Base-by-base conservation (phyloP, 2,888 invertebrate genomes). In the Napeogenes inachia region DNA sequence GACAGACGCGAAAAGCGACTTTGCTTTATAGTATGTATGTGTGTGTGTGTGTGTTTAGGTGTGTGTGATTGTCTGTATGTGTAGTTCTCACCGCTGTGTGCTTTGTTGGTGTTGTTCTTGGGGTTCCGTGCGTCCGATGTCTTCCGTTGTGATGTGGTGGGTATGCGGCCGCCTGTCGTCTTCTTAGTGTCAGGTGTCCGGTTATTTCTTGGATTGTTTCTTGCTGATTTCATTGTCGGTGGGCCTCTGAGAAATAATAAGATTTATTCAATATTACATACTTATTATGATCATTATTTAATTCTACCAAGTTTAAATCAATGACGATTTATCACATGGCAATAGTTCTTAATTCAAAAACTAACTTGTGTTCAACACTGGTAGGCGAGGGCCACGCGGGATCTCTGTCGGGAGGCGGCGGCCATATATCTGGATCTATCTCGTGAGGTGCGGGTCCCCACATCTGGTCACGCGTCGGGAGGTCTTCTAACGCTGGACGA, bases 301-400 rank as follows among this genome's bases (percentile, higher is more conserved):
- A 21, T 21, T 21, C 21, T 21, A 1, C 21, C 21, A 21, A 21
- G 21, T 35, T 5, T 5, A 35, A 35, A 35, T 47, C 5, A 13
- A 13, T 21, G 2, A 47, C 6, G n/a, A 47, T 47, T 47, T 47
- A 47, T 6, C 0, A 13, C 3, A 8, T 13, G n/a, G 13, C 6
- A 47, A 13, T 13, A 12, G 35, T 35, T 5, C 5, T 35, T 5
- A 35, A 35, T 35, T 0, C 35, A 3, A 35, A 6, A 70, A 80
- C 82, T 79, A 77, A 92, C 93, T 93, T 95, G 89, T 95, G 95
- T 79, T 95, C 94, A 3, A 93, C 94, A 61, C 94, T 94, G 61
- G 94, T 94, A 66, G 96, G 95, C 35, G 96, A 93, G 5, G 97
- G 96, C 98, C 98, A 98, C 3, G 97, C 95, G 47, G 95, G 95